Conservation (phyloP, 1,140 invertebrate genomes). For the Listronotus oregonensis region DNA sequence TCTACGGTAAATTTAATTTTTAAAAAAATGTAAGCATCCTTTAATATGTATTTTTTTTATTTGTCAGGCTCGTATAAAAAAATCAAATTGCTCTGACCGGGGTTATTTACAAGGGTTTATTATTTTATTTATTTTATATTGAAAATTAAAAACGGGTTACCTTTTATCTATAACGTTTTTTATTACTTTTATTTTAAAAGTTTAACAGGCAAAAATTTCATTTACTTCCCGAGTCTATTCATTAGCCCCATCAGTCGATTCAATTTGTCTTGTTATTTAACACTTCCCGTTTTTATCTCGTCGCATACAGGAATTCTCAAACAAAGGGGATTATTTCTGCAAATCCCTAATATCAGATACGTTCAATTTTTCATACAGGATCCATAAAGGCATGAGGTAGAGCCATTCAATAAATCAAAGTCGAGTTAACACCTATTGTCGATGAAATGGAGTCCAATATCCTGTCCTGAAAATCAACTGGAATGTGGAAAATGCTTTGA, state of each 20-base stretch:
- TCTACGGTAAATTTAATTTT: too few species aligned
- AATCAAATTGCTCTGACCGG: too few species aligned
- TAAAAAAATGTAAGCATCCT: too few species aligned
- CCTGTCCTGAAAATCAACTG: conserved; percentile 39
- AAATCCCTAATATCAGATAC: conserved; percentile 26
- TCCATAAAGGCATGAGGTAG: conserved; percentile 36
- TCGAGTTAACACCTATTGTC: conserved; percentile 43
- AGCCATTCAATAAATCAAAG: conserved; percentile 43
- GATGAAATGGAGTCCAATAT: conserved; percentile 43
- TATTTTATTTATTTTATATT: too few species aligned
- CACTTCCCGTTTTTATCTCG: neutral
- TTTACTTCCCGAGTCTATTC: neutral
- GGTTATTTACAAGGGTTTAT: too few species aligned
- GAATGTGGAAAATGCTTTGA: conserved; percentile 29
- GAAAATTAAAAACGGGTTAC: too few species aligned
- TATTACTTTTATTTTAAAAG: too few species aligned
- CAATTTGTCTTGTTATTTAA: neutral
- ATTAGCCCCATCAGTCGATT: neutral
- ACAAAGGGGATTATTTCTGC: conserved; percentile 17
- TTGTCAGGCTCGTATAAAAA: too few species aligned
- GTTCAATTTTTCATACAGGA: conserved; percentile 39
- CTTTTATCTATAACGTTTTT: too few species aligned
- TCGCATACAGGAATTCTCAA: neutral
- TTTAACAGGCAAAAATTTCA: too few species aligned
- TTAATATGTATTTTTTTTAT: too few species aligned